Evolutionary conservation across 2,888 invertebrate genomes (phyloP).

Genomic region (Eupithecia vulgata): DNA sequence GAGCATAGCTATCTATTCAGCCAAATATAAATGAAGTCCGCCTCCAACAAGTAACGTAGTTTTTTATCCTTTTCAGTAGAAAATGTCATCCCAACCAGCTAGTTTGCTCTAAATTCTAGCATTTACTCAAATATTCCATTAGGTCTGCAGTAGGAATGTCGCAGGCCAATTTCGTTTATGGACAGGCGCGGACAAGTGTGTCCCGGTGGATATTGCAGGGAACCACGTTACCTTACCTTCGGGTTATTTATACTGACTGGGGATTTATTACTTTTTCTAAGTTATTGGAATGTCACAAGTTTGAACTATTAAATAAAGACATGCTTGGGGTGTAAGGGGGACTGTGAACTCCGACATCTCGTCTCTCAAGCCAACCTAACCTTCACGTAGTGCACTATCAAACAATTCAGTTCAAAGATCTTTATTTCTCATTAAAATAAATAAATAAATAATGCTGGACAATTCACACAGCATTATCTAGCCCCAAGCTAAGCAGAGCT

Average conservation of each 20-base stretch:
- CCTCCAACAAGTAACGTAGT: neutral
- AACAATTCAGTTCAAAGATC: too few relatives aligned
- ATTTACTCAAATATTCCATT: conserved; percentile 40
- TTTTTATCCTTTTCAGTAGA: neutral
- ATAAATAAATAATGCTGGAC: too few relatives aligned
- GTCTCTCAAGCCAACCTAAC: too few relatives aligned
- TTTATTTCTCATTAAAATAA: too few relatives aligned
- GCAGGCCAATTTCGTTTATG: conserved; percentile 34
- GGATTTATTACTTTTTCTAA: conserved; percentile 37
- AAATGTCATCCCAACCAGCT: neutral
- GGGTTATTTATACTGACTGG: conserved; percentile 39
- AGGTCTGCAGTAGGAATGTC: conserved; percentile 33
- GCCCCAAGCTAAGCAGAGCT: too few relatives aligned
- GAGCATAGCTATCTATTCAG: too few relatives aligned
- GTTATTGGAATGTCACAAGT: conserved; percentile 3
- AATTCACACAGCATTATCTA: too few relatives aligned
- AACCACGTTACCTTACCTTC: conserved; percentile 18
- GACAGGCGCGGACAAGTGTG: conserved; percentile 34
- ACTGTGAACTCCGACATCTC: too few relatives aligned
- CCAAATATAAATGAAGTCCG: neutral
- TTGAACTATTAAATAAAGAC: neutral
- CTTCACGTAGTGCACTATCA: too few relatives aligned
- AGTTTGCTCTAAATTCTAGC: conserved; percentile 17
- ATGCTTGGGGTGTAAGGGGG: too few relatives aligned
- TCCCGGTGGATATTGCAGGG: conserved; percentile 37